phyloP scores from a whole-genome alignment of 2,113 vertebrate species.

The Okapia johnstoni region DNA sequence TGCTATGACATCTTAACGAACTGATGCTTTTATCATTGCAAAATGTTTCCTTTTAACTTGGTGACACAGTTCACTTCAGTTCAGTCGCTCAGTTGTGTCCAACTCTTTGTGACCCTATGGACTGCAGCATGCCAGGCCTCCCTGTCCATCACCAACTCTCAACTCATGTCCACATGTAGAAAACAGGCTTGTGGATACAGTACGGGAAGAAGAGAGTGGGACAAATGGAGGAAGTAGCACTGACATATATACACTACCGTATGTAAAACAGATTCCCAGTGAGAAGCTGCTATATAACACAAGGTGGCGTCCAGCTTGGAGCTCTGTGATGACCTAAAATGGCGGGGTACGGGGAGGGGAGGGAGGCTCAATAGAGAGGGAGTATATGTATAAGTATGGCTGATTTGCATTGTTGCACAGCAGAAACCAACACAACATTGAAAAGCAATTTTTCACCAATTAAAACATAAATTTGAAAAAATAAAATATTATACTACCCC shows the following conservation, averaged over 20 bases:
- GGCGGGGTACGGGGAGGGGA: neutral
- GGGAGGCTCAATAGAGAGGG: neutral
- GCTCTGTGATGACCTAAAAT: neutral
- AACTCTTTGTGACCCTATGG: neutral
- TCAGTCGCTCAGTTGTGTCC: accelerated
- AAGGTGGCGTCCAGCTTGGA: neutral
- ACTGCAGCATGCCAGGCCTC: neutral
- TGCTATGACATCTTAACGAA: neutral
- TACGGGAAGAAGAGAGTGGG: neutral
- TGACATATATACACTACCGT: neutral
- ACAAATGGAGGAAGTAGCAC: neutral
- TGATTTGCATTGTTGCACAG: neutral
- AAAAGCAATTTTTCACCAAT: neutral
- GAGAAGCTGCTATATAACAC: neutral
- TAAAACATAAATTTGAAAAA: neutral
- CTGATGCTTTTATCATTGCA: neutral
- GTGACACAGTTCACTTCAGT: neutral
- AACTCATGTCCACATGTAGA: neutral
- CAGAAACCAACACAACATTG: neutral
- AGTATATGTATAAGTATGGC: neutral
- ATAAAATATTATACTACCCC: neutral
- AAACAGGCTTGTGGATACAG: neutral
- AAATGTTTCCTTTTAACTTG: neutral
- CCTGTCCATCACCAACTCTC: neutral
- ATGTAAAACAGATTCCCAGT: neutral